Percentiles rank a stretch among this genome's conserved stretches.
These are phyloP conservation scores for Ruditapes philippinarum DNA, from an alignment of 1,140 invertebrate genomes.

Conservation along the genomic window DNA sequence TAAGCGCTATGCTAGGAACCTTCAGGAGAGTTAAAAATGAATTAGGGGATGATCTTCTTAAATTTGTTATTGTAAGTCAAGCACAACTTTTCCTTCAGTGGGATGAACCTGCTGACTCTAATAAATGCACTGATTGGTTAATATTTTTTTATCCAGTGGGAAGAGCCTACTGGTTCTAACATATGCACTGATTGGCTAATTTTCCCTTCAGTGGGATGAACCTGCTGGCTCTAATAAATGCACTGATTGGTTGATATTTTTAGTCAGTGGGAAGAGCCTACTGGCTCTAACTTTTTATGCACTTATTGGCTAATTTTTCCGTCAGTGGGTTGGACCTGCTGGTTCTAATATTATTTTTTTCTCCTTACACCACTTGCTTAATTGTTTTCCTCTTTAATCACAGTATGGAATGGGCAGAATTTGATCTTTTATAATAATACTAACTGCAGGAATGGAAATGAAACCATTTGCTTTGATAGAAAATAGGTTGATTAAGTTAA, in stretches of 20 bases:
- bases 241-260: too few species aligned
- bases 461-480: too few species aligned
- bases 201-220: neutral
- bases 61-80: conserved; percentile 91
- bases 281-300: conserved; percentile 7
- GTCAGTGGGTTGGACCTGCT: neutral
- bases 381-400: neutral
- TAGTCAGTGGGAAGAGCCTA: neutral
- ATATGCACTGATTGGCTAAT: too few species aligned
- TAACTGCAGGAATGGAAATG: too few species aligned
- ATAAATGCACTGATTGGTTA: conserved; percentile 82
- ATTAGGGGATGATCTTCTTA: conserved; percentile 93
- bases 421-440: too few species aligned
- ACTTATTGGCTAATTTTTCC: too few species aligned
- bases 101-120: conserved; percentile 89
- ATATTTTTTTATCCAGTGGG: neutral
- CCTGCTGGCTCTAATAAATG: conserved; percentile 89
- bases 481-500: too few species aligned
- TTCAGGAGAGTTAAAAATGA: conserved; percentile 96
- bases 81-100: conserved; percentile 1
- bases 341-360: conserved; percentile 8
- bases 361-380: conserved; percentile 3
- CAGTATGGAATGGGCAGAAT: neutral
- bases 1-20: conserved; percentile 93
- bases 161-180: neutral